These are phyloP conservation scores for Macrostomum cliftonense DNA, from an alignment of 2,888 invertebrate genomes.

Conservation along the genomic window DNA sequence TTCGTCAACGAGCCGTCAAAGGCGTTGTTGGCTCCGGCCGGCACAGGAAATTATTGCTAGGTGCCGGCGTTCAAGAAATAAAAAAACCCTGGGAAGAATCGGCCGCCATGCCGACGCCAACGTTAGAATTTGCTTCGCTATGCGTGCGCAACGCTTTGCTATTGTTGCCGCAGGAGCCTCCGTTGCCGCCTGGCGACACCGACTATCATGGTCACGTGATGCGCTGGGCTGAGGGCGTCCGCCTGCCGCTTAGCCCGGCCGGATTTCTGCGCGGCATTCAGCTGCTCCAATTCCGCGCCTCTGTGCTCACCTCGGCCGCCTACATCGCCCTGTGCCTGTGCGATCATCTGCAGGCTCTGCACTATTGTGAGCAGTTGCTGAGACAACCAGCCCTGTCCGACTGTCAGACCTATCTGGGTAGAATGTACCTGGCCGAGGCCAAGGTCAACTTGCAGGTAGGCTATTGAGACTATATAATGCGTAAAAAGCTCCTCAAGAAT, in stretches of 20 bases:
- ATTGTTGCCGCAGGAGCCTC: constrained; percentile 44
- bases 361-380: constrained; percentile 56
- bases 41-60: constrained; percentile 48
- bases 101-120: constrained; percentile 65
- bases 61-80: constrained; percentile 29
- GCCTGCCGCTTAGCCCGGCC: not conserved
- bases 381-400: constrained; percentile 53
- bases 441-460: constrained; percentile 45
- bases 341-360: constrained; percentile 58
- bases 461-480: constrained; percentile 32
- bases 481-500: too few species aligned
- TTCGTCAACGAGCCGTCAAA: constrained; percentile 45
- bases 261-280: constrained; percentile 5
- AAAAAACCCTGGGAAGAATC: constrained; percentile 40
- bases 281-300: constrained; percentile 14
- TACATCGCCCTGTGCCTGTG: constrained; percentile 66
- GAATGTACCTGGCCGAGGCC: constrained; percentile 73
- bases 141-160: constrained; percentile 66
- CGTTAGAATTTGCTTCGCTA: constrained; percentile 67
- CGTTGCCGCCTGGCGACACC: not conserved
- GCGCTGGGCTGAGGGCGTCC: not conserved
- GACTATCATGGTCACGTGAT: not conserved
- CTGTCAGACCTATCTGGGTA: constrained; percentile 52
- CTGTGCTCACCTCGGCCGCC: constrained; percentile 56
- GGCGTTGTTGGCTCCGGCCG: constrained; percentile 45